Percentiles rank a stretch among this genome's conserved stretches.
These are phyloP conservation scores for Podarcis lilfordi DNA, from an alignment of 2,797 vertebrate genomes.

Conservation along the genomic window DNA sequence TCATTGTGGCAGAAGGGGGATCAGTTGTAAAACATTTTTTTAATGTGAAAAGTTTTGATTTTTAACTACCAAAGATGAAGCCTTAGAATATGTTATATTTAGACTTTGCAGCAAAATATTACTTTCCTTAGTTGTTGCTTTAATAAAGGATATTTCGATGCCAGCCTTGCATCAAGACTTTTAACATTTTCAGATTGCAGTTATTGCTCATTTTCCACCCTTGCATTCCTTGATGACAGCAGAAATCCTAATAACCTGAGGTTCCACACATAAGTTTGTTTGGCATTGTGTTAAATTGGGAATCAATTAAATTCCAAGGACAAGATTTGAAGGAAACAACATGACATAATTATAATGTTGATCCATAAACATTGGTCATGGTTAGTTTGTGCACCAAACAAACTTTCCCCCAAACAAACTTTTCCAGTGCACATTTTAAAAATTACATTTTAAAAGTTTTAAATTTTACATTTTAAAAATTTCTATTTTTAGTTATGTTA, in stretches of 20 bases:
- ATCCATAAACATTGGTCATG: not conserved
- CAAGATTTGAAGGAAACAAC: not conserved
- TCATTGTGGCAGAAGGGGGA: not conserved
- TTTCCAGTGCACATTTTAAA: not conserved
- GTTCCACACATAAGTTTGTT: not conserved
- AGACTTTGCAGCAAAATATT: not conserved
- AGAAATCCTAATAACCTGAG: not conserved
- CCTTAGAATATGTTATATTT: not conserved
- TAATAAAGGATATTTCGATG: too few relatives aligned
- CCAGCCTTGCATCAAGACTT: too few relatives aligned
- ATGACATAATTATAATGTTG: not conserved
- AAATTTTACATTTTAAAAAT: not conserved
- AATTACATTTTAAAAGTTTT: not conserved
- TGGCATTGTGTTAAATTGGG: not conserved
- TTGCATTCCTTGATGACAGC: not conserved
- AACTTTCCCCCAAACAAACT: not conserved
- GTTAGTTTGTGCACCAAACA: not conserved
- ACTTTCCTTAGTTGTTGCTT: not conserved
- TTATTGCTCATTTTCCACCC: not conserved
- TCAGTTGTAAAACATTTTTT: not conserved
- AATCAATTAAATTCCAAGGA: not conserved
- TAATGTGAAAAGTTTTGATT: not conserved
- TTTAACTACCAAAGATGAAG: not conserved
- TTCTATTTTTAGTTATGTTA: not conserved
- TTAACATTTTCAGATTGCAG: not conserved